Base-by-base conservation (phyloP, 2,113 vertebrate genomes). In the Halcyon malimbica region DNA sequence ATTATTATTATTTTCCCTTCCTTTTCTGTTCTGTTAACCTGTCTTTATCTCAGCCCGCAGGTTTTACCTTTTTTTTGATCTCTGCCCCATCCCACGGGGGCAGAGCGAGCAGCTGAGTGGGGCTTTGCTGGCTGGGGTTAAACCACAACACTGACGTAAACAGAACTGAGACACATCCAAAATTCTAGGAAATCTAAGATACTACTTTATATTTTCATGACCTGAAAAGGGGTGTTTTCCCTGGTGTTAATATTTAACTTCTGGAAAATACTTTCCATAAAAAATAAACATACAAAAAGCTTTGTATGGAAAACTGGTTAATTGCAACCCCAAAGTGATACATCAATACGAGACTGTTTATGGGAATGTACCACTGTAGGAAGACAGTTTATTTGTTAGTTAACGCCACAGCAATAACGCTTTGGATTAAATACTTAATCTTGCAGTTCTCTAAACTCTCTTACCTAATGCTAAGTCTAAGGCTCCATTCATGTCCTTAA, bases 381-480 rank as follows among this genome's bases (percentile, higher is more conserved):
- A 87, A 60, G 19, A 75, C 59, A 82, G 88, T 87, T 75, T 86
- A 60, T 82, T 53, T 93, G 35, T 74, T 84, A 71, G 53, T 67
- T 92, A 94, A 92, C 46, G 56, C 51, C 65, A 87, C 31, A 51
- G 89, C 41, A 89, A 44, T 76, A 87, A 87, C 44, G 41, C 81
- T 79, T 53, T 57, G 54, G 82, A 93, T 94, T 95, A 94, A 87
- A 73, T 17, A 73, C 75, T 95, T 94, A 89, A 92, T 90, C 89
- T 51, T 63, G 46, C 81, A 83, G 17, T 89, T 93, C 75, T 89
- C 92, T 67, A 50, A 93, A 95, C 82, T 90, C 67, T 59, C 67
- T 95, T 87, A 93, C 87, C 87, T 90, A 89, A 95, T 2, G 1
- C 69, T 79, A 94, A 94, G 51, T 70, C 79, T 54, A 74, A 74